Conservation (phyloP, 2,888 invertebrate genomes). For the Listrodromus nycthemerus region DNA sequence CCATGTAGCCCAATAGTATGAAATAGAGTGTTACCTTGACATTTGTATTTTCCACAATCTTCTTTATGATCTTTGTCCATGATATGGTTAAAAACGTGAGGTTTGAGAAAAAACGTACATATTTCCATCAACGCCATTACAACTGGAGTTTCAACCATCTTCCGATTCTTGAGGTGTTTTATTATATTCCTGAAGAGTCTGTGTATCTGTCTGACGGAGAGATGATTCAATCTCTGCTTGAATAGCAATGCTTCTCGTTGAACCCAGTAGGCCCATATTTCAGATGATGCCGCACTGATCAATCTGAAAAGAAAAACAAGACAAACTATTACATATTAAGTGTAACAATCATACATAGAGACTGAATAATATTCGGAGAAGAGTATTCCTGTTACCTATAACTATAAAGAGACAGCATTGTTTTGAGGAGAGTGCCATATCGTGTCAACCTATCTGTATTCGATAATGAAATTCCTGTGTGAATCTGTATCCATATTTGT, state of each 20-base stretch:
- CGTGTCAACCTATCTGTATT: not conserved
- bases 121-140: constrained; percentile 71
- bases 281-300: constrained; percentile 76
- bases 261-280: constrained; percentile 77
- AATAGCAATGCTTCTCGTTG: constrained; percentile 78
- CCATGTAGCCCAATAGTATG: not conserved
- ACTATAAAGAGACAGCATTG: not conserved
- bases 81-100: constrained; percentile 76
- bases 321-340: constrained; percentile 19
- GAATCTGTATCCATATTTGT: not conserved
- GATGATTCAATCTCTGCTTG: constrained; percentile 74
- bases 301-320: constrained; percentile 74
- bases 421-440: not conserved
- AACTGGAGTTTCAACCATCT: constrained; percentile 63
- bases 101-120: constrained; percentile 71
- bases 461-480: not conserved
- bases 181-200: constrained; percentile 77
- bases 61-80: constrained; percentile 69
- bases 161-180: constrained; percentile 70
- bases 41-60: constrained; percentile 73
- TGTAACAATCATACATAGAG: not conserved
- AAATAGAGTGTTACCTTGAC: constrained; percentile 72
- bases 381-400: not conserved
- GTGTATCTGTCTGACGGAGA: constrained; percentile 75
- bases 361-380: not conserved